Evolutionary conservation across 1,140 invertebrate genomes (phyloP).

Genomic region (Bombyx mandarina): DNA sequence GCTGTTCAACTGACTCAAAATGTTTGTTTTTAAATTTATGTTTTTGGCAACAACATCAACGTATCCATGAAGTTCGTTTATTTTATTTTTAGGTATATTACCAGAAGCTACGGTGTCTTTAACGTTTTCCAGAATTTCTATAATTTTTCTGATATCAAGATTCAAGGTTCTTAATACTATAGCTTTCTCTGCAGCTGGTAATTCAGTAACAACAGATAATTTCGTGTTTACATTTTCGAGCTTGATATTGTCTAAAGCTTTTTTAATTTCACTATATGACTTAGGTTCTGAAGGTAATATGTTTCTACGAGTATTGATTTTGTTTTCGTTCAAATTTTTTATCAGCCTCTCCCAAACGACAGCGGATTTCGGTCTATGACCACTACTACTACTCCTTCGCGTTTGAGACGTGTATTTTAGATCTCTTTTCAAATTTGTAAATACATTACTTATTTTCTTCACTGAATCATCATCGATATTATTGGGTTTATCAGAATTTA

Average conservation of each 20-base stretch:
- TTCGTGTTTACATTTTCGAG: conserved; percentile 33
- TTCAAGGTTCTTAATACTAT: conserved; percentile 41
- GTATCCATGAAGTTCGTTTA: conserved; percentile 33
- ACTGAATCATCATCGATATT: conserved; percentile 10
- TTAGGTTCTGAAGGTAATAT: conserved; percentile 15
- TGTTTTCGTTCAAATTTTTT: conserved; percentile 30
- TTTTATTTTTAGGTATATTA: conserved; percentile 22
- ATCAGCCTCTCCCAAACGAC: conserved; percentile 45
- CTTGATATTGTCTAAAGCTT: conserved; percentile 26
- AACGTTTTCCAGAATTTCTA: conserved; percentile 28
- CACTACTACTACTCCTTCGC: conserved; percentile 24
- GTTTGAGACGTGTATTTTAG: conserved; percentile 15
- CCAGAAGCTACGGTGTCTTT: conserved; percentile 20
- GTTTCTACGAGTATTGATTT: conserved; percentile 24
- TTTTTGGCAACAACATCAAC: conserved; percentile 29
- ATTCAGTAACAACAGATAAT: conserved; percentile 21
- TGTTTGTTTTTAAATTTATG: conserved; percentile 36
- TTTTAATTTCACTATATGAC: conserved; percentile 34
- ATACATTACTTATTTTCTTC: conserved; percentile 34
- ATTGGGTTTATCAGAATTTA: conserved; percentile 26
- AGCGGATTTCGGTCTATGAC: conserved; percentile 33
- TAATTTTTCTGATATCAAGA: conserved; percentile 28
- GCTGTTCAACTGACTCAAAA: conserved; percentile 25
- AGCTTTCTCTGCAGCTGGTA: conserved; percentile 30
- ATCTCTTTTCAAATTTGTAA: conserved; percentile 37